Percentiles rank a stretch among this genome's conserved stretches.
These are phyloP conservation scores for Actenoides lindsayi DNA, from an alignment of 2,113 vertebrate species.

Conservation along the genomic window DNA sequence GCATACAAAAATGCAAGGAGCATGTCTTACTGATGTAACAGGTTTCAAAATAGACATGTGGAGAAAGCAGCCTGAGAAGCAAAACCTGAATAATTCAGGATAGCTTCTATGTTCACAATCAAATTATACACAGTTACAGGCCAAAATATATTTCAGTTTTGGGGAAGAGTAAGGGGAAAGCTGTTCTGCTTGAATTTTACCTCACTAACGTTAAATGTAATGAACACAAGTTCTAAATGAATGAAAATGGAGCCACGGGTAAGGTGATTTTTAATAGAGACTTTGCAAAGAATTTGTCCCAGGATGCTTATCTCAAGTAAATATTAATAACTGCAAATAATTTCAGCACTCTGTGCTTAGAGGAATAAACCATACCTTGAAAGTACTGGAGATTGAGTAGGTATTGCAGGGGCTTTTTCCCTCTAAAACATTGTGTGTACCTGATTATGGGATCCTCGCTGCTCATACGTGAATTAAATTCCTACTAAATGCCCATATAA, in stretches of 20 bases:
- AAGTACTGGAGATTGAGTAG: neutral
- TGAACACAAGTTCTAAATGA: neutral
- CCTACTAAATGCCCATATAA: neutral
- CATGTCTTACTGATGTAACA: neutral
- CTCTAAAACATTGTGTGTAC: neutral
- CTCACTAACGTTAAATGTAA: neutral
- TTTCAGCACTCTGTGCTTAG: neutral
- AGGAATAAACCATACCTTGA: neutral
- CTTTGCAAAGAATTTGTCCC: neutral
- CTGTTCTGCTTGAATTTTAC: neutral
- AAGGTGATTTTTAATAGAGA: neutral
- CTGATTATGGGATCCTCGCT: neutral
- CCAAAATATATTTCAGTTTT: neutral
- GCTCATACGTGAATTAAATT: neutral
- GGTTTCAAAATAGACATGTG: neutral
- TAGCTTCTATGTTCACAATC: neutral
- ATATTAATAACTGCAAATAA: neutral
- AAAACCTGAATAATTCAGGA: neutral
- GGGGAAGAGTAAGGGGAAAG: neutral
- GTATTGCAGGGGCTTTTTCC: neutral
- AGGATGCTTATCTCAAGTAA: neutral
- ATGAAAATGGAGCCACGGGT: neutral
- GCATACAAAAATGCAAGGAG: neutral
- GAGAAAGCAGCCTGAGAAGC: neutral
- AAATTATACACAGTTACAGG: neutral